A percentile compares a stretch with the other conserved stretches of the same genome.
phyloP scores from a whole-genome alignment of 2,797 vertebrate species.

The Pangasius mekongensis region DNA sequence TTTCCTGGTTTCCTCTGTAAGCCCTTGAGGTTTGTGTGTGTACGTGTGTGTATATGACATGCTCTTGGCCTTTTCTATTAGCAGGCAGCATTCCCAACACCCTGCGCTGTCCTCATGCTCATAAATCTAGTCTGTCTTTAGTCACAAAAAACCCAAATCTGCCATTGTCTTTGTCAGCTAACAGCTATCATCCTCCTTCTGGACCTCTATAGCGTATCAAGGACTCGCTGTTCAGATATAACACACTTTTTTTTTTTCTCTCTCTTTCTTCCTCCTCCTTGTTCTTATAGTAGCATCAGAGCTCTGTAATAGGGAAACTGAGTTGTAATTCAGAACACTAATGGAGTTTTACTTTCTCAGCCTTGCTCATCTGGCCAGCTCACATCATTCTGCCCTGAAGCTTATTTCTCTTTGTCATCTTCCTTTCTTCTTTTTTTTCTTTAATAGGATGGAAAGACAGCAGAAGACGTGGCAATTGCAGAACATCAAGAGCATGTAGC shows the following conservation, averaged over 20 bases:
- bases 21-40: background rate
- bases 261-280: conserved; percentile 35
- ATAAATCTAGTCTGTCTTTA: conserved; percentile 21
- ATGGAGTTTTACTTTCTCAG: conserved; percentile 18
- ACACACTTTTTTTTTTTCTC: background rate
- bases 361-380: conserved; percentile 32
- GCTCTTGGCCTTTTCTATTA: background rate
- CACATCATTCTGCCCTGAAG: conserved; percentile 34
- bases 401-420: conserved; percentile 48
- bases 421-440: background rate
- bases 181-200: background rate
- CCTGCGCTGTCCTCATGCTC: background rate
- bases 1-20: conserved; percentile 13
- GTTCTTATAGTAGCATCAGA: background rate
- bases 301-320: conserved; percentile 6
- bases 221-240: background rate
- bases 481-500: conserved; percentile 88
- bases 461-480: conserved; percentile 89
- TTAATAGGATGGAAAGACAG: conserved; percentile 89
- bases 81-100: background rate
- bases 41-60: background rate
- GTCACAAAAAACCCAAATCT: background rate
- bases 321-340: conserved; percentile 23
- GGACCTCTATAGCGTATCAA: background rate
- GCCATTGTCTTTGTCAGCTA: conserved; percentile 3